Evolutionary conservation across 2,113 vertebrate species (phyloP).

Genomic region (Picathartes gymnocephalus): DNA sequence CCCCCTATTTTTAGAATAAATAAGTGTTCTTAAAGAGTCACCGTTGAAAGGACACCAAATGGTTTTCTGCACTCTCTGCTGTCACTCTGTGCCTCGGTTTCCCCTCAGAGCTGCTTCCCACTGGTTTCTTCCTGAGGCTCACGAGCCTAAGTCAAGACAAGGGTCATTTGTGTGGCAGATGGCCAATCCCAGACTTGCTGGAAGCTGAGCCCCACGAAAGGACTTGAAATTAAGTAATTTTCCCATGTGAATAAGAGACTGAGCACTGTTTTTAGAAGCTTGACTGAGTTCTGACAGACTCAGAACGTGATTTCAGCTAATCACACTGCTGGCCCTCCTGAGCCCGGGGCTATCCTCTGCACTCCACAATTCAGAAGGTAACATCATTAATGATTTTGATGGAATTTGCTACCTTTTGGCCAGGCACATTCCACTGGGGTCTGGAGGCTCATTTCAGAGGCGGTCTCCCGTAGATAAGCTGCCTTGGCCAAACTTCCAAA

Average conservation of each 20-base stretch:
- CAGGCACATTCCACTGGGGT: neutral
- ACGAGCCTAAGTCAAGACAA: neutral
- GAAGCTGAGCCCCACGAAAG: neutral
- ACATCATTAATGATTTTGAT: constrained; percentile 11
- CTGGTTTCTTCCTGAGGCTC: neutral
- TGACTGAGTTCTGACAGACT: neutral
- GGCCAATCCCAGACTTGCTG: neutral
- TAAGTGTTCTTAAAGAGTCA: neutral
- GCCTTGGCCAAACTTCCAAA: constrained; percentile 23
- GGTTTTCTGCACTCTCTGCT: neutral
- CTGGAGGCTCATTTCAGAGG: neutral
- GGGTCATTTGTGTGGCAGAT: neutral
- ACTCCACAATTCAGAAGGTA: neutral
- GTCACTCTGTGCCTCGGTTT: neutral
- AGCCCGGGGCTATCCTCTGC: neutral
- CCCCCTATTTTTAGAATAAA: neutral
- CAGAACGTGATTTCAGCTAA: neutral
- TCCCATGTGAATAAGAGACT: neutral
- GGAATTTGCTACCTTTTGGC: constrained; percentile 8
- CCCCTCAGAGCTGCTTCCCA: neutral
- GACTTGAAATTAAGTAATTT: constrained; percentile 7
- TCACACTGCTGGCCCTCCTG: neutral
- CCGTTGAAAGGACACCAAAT: neutral
- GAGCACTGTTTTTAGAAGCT: neutral
- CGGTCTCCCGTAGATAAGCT: neutral